A percentile compares a stretch with the other conserved stretches of the same genome.
phyloP scores from a whole-genome alignment of 2,888 invertebrate species.

The Polydesmus complanatus region DNA sequence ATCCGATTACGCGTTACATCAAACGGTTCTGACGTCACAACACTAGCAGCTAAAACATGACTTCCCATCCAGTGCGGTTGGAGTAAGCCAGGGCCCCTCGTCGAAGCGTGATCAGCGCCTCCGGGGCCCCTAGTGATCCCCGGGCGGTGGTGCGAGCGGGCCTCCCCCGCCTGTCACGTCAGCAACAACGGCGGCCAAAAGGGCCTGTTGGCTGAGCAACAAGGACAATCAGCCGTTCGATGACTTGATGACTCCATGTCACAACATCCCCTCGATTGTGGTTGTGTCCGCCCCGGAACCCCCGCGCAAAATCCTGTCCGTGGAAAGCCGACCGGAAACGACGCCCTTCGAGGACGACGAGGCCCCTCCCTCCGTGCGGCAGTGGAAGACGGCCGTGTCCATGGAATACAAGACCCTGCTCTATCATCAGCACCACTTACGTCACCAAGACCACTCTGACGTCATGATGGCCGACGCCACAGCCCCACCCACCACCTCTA shows the following conservation, averaged over 20 bases:
- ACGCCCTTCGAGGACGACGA: not conserved
- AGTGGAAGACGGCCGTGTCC: conserved; percentile 1
- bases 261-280: not conserved
- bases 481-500: conserved; percentile 7
- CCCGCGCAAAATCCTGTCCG: not conserved
- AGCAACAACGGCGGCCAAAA: not conserved
- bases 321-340: not conserved
- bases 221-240: not conserved
- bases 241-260: not conserved
- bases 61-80: too few relatives aligned
- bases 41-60: too few relatives aligned
- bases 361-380: not conserved
- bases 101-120: too few relatives aligned
- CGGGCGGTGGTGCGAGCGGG: too few relatives aligned
- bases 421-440: not conserved
- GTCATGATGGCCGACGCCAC: conserved; percentile 11
- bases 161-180: too few relatives aligned
- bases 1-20: too few relatives aligned
- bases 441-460: not conserved
- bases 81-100: too few relatives aligned
- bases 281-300: not conserved
- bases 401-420: conserved; percentile 18
- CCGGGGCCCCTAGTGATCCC: too few relatives aligned
- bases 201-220: not conserved
- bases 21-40: too few relatives aligned